Evolutionary conservation across 1,140 invertebrate species (phyloP).

Genomic region (Megalonaias nervosa): DNA sequence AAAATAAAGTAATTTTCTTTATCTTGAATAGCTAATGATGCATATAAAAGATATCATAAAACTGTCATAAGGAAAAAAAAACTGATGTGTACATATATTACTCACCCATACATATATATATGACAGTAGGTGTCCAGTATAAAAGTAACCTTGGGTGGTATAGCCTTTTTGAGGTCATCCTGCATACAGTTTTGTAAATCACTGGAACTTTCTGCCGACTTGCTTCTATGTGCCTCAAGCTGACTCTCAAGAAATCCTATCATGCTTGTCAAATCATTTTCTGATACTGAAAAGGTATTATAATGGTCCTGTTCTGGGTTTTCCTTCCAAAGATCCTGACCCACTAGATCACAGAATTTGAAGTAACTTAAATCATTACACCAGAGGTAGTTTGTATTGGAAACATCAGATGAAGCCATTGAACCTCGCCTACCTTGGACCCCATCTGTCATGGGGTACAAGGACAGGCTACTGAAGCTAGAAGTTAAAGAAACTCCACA

Average conservation of each 20-base stretch:
- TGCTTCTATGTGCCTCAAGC: slow-evolving; percentile 41
- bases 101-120: slow-evolving; percentile 64
- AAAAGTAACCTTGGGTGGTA: slow-evolving; percentile 60
- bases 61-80: too few species aligned
- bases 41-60: too few species aligned
- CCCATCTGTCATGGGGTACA: slow-evolving; percentile 15
- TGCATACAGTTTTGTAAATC: slow-evolving; percentile 40
- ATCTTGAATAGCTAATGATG: too few species aligned
- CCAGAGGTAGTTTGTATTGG: not conserved
- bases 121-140: slow-evolving; percentile 67
- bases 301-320: slow-evolving; percentile 65
- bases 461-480: slow-evolving; percentile 30
- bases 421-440: slow-evolving; percentile 7
- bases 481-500: slow-evolving; percentile 26
- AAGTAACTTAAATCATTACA: slow-evolving; percentile 18
- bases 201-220: slow-evolving; percentile 23
- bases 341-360: slow-evolving; percentile 29
- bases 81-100: not conserved
- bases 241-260: slow-evolving; percentile 63
- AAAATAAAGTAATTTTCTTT: too few species aligned
- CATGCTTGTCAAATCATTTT: slow-evolving; percentile 61
- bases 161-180: slow-evolving; percentile 33
- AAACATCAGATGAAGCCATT: slow-evolving; percentile 18
- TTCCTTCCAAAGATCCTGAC: slow-evolving; percentile 60
- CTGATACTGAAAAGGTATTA: slow-evolving; percentile 65